Percentiles rank a stretch among this genome's conserved stretches.
phyloP scores from a whole-genome alignment of 2,888 invertebrate species.

The Lepidonotus clava region DNA sequence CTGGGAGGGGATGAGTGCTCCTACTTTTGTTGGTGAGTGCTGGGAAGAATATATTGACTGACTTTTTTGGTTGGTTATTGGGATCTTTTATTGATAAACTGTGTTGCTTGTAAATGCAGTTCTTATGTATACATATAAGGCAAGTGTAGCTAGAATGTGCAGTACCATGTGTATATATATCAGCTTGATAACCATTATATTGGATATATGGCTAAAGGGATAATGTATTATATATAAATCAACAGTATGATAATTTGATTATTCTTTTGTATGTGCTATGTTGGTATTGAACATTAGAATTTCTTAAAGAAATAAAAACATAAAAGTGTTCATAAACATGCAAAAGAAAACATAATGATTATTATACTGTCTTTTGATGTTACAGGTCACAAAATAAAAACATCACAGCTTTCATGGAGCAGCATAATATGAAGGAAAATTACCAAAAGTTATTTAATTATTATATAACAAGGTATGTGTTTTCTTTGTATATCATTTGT shows the following conservation, averaged over 20 bases:
- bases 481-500: background rate
- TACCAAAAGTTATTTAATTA: background rate
- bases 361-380: background rate
- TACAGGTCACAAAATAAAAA: background rate
- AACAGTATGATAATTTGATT: background rate
- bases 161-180: background rate
- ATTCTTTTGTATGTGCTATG: background rate
- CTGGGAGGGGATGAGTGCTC: slow-evolving; percentile 1
- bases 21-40: slow-evolving; percentile 15
- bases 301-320: background rate
- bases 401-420: background rate
- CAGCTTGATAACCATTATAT: background rate
- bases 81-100: background rate
- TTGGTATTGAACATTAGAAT: background rate
- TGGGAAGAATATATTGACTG: background rate
- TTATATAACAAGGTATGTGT: background rate
- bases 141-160: background rate
- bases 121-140: background rate
- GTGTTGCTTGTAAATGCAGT: background rate
- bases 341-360: background rate
- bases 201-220: background rate
- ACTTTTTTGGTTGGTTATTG: background rate
- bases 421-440: background rate
- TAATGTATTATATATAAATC: background rate
- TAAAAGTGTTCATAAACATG: background rate